Conservation (phyloP, 2,797 vertebrate genomes). For the Varecia variegata region DNA sequence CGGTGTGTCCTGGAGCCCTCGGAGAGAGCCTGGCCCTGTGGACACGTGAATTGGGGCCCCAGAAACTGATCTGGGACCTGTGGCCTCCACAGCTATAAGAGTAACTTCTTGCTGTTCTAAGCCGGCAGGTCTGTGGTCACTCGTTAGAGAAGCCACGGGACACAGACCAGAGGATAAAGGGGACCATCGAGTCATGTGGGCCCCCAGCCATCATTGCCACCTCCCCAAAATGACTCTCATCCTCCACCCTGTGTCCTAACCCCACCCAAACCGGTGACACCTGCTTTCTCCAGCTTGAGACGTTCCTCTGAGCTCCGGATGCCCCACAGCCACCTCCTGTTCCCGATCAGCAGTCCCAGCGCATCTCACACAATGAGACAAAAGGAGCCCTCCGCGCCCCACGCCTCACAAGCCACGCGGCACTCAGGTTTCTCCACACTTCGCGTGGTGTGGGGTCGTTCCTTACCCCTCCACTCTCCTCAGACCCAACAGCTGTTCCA, state of each 20-base stretch:
- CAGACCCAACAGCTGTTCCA: accelerated
- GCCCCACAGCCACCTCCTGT: accelerated
- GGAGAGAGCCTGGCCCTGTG: accelerated
- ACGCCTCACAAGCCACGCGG: neutral
- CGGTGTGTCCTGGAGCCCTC: accelerated
- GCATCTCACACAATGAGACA: accelerated
- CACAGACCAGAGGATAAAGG: accelerated
- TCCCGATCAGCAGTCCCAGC: accelerated
- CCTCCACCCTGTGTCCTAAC: neutral
- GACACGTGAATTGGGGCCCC: accelerated
- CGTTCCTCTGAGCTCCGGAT: neutral
- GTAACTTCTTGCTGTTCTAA: accelerated
- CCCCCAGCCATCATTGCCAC: neutral
- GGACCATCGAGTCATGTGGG: accelerated
- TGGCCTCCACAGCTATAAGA: neutral
- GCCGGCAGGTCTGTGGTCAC: accelerated
- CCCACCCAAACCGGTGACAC: accelerated
- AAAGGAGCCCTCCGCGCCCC: accelerated
- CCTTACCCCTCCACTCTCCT: too few species aligned
- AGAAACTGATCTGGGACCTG: neutral
- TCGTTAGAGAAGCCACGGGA: neutral
- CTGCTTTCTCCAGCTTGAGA: neutral
- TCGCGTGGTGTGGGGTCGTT: accelerated
- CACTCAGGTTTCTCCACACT: neutral
- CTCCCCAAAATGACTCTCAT: too few species aligned